Base-by-base conservation (phyloP, 37 sponge, comb jelly and placozoan species). In the Beroe ovata region DNA sequence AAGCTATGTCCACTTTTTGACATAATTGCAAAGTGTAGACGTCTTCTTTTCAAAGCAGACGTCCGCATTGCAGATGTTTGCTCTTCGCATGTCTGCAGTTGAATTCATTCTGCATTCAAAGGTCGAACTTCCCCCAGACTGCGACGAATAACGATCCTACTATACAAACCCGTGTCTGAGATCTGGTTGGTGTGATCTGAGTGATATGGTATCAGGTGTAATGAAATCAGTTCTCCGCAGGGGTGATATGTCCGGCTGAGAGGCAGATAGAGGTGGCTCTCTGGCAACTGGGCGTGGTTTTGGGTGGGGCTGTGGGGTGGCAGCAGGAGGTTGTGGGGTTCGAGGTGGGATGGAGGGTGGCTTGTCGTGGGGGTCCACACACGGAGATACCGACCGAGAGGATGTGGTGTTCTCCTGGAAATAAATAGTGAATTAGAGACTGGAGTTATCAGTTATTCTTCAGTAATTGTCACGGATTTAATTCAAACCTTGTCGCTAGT, bases 171-270 rank as follows among this genome's bases (percentile, higher is more conserved):
- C 36, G 69, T 34, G 34, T 32, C 30, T 66, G 54, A 47, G 54
- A 26, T 66, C 69, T 2, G 69, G 30, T 30, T 66, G 69, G 16
- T 66, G 36, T 4, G 69, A 66, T 32, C 69, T 66, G 35, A 66
- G 69, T 4, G 69, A 66, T 2, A 66, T 66, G 34, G 29, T 66
- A 33, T 66, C 69, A 66, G 69, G 69, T 34, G 69, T 66, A 25
- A 66, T 66, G 36, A 29, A 29, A 37, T 66, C 69, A 1, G 36
- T 66, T 32, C 69, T 66, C 69, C 30, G 25, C 36, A 66, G 69
- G 30, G 36, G 32, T 1, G 69, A 8, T 14, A 66, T 66, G 35
- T 66, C 69, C 4, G 69, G 69, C 34, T 66, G 32, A 29, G 69
- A 66, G 6, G 69, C 25, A 1, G 32, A 29, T 8, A 32, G 16